Evolutionary conservation across 2,797 vertebrate species (phyloP).

Genomic region (Neosalanx taihuensis): DNA sequence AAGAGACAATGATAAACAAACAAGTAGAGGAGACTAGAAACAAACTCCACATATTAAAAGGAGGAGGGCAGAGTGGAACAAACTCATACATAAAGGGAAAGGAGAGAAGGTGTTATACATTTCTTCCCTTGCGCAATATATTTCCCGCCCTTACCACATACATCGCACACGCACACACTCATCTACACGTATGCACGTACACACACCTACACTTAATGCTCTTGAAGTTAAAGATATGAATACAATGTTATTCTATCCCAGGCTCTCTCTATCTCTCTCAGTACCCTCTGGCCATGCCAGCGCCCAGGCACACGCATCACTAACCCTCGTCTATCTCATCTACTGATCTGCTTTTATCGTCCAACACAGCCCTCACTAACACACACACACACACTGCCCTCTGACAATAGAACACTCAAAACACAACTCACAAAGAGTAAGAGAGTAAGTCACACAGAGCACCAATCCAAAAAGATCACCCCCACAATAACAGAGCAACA

Average conservation of each 20-base stretch:
- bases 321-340: slow-evolving; percentile 57
- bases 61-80: not conserved
- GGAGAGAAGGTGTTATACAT: not conserved
- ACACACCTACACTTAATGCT: slow-evolving; percentile 25
- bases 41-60: not conserved
- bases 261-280: slow-evolving; percentile 51
- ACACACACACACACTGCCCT: slow-evolving; percentile 23
- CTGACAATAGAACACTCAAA: not conserved
- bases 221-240: slow-evolving; percentile 53
- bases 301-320: slow-evolving; percentile 54
- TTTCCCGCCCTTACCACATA: too few relatives aligned
- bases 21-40: not conserved
- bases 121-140: too few relatives aligned
- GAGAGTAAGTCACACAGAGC: not conserved
- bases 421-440: not conserved
- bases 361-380: slow-evolving; percentile 25
- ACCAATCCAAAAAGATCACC: slow-evolving; percentile 22
- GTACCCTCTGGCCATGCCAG: slow-evolving; percentile 58
- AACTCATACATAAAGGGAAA: not conserved
- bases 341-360: slow-evolving; percentile 67
- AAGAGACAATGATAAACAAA: not conserved
- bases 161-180: too few relatives aligned
- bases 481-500: too few relatives aligned
- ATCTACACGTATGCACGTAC: not conserved
- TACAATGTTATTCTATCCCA: not conserved